Evolutionary conservation across 1,140 invertebrate genomes (phyloP), one percentile per base, ranked within the genome.

Genomic region (Goniozus legneri): DNA sequence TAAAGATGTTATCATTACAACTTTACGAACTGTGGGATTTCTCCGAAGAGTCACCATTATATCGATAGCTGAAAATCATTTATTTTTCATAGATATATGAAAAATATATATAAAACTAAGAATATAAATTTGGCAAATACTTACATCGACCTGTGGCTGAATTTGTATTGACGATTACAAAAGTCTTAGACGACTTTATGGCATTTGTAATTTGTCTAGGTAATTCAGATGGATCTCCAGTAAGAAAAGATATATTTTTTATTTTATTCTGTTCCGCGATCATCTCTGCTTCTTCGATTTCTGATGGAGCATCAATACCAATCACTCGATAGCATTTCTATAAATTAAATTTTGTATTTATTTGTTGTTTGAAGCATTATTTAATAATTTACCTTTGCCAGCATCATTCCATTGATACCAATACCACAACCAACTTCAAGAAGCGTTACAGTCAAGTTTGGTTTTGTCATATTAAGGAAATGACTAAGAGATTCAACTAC

Each of bases 351-450:
- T 8, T 7, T 22, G 18, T 38, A 19, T 37, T 21, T 33, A 27
- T 18, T 42, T n/a, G 30, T 54, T 37, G 35, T 41, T 47, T 15
- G 51, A 35, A 7, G 14, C 19, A 12, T 31, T 31, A 41, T 36
- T 24, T 39, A 12, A 8, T 35, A 54, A 64, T 57, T 69, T 56
- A 76, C 73, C 27, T 64, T 58, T 40, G 72, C 66, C 48, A 75
- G 36, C 52, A 71, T 68, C 24, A 76, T 56, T 31, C 72, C 71
- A 34, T 73, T 63, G 0, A 75, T 53, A 13, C 73, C 74, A 37
- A 72, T 67, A 10, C 74, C 73, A 44, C 74, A 76, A 35, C 74
- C 74, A 37, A 76, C 62, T 64, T 76, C 74, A 30, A 75, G 51
- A n/a, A 76, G 47, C 10, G 63, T 69, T 8, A 55, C 62, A 44